These are phyloP conservation scores for Copidosoma aretas DNA, from an alignment of 2,888 invertebrate genomes.

Conservation along the genomic window DNA sequence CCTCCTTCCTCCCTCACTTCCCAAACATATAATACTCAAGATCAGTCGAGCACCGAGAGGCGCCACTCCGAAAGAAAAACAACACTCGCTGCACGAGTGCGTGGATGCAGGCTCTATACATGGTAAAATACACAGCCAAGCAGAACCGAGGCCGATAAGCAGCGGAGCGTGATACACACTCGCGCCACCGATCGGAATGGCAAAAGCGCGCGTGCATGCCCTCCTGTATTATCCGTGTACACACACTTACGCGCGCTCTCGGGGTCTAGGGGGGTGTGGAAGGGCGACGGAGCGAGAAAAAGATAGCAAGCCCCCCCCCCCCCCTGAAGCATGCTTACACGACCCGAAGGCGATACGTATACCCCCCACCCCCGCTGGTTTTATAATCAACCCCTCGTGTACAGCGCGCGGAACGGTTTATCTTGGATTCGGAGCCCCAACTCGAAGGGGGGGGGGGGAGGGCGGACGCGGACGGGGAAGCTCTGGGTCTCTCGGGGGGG, in stretches of 20 bases:
- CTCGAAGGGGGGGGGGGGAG: no score
- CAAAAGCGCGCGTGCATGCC: no score
- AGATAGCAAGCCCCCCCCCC: not conserved
- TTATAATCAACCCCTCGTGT: constrained; percentile 57
- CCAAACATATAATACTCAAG: no score
- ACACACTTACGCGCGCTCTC: no score
- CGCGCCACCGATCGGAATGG: not conserved
- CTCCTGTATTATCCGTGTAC: no score
- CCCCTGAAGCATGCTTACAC: constrained; percentile 28
- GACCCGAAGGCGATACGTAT: constrained; percentile 1
- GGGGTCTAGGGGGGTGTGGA: not conserved
- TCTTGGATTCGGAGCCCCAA: constrained; percentile 50
- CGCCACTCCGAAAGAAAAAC: no score
- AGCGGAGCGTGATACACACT: not conserved
- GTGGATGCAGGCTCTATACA: no score
- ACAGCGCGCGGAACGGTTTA: constrained; percentile 53
- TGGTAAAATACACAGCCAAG: no score
- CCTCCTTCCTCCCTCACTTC: no score
- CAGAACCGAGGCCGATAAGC: no score
- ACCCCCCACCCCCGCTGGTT: constrained; percentile 48
- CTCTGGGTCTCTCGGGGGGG: constrained; percentile 34
- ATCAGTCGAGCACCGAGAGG: no score
- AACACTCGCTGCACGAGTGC: no score
- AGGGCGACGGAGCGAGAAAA: constrained; percentile 10
- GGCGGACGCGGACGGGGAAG: not conserved